Conservation (phyloP, 2,888 invertebrate species). For the Noctua janthe region DNA sequence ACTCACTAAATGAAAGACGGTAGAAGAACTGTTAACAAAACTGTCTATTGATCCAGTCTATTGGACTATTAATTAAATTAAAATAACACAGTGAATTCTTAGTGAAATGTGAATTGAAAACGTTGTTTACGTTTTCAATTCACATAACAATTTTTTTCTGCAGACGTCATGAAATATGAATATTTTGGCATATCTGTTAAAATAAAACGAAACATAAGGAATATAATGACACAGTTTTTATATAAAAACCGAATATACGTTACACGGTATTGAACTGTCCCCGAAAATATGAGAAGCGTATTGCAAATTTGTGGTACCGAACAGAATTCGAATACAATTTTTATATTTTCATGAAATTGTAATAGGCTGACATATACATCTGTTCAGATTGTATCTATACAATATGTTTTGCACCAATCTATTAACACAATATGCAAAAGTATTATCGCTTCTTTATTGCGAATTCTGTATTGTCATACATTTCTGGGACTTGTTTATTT, state of each 20-base stretch:
- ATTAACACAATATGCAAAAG: not conserved
- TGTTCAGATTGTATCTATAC: not conserved
- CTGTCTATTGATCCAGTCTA: not conserved
- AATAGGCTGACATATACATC: not conserved
- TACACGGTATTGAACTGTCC: not conserved
- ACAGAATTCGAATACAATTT: not conserved
- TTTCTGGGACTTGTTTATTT: not conserved
- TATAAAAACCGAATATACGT: not conserved
- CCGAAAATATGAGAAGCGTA: not conserved
- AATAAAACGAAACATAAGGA: slow-evolving; percentile 8
- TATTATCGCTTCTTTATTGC: not conserved
- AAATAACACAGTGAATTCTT: not conserved
- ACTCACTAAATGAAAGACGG: no score
- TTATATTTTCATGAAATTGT: not conserved
- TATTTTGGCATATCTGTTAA: slow-evolving; percentile 11
- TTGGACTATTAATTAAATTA: not conserved
- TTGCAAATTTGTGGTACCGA: slow-evolving; percentile 1
- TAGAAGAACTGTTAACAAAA: not conserved
- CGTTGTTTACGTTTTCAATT: not conserved
- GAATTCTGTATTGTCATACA: not conserved
- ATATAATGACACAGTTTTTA: not conserved
- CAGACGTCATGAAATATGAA: slow-evolving; percentile 2
- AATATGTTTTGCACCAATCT: slow-evolving; percentile 13
- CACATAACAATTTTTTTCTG: not conserved
- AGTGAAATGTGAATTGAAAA: no score